Evolutionary conservation across 1,140 invertebrate genomes (phyloP), one percentile per base, ranked within the genome.

Genomic region (Microplitis demolitor): DNA sequence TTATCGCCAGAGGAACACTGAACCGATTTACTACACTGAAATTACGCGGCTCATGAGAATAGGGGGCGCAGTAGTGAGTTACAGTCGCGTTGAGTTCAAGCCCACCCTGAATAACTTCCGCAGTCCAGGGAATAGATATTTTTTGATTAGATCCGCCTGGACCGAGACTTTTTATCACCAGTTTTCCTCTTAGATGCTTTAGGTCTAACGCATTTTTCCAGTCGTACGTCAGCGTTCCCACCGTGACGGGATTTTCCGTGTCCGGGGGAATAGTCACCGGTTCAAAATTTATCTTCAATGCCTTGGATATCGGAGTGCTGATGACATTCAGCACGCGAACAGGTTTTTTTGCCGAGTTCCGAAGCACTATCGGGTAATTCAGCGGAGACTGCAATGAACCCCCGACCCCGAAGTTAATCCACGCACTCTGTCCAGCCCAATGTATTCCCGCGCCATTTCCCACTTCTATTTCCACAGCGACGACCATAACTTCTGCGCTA

Each of bases 391-490:
- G 92, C 76, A 91, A 84, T 34, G 90, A 90, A 53, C 93, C 91
- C 60, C 94, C 88, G 76, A 95, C 89, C 74, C 95, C 95, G 88
- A 97, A 96, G 88, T 97, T 94, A 51, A 97, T 88, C 73, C 92
- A 85, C 72, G 95, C 93, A 78, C 92, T 91, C 54, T 92, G 90
- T 56, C 92, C 90, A 74, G 85, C 85, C 86, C 85, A 87, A 87
- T 94, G 95, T 66, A 96, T 88, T 66, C 94, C 93, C 77, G 92
- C 89, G 78, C 87, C 81, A 62, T 91, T 89, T 71, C 91, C 89
- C 54, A 97, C 95, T 89, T 97, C 94, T 16, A 97, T 91, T 88
- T 97, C 95, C n/a, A 97, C 88, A 31, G 95, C 95, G 71, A 97
- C 89, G 72, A 96, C 91, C 60, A 94, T 87, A 72, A 93, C 86